Percentiles rank a stretch among this genome's conserved stretches.
phyloP scores from a whole-genome alignment of 1,140 invertebrate species.

The Cydia strobilella region DNA sequence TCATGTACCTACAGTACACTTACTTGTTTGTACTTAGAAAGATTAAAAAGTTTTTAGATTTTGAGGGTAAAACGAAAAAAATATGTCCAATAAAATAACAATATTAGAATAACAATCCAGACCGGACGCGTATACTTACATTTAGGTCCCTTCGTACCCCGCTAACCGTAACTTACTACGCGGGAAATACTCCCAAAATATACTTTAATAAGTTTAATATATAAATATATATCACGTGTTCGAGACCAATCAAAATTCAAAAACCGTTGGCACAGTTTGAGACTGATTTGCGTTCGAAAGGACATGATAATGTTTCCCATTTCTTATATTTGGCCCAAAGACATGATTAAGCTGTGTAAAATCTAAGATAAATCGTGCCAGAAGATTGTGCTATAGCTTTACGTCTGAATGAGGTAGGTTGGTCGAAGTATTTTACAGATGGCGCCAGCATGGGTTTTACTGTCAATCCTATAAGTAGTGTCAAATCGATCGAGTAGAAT shows the following conservation, averaged over 20 bases:
- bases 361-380: neutral
- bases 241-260: conserved; percentile 7
- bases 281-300: neutral
- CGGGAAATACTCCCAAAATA: conserved; percentile 34
- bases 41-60: neutral
- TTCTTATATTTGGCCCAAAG: neutral
- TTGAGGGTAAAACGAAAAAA: neutral
- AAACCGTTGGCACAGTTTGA: conserved; percentile 25
- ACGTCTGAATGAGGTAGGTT: no score
- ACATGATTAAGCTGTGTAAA: neutral
- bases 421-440: no score
- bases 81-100: neutral
- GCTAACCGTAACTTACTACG: neutral
- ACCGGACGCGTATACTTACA: conserved; percentile 28
- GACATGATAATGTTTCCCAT: neutral
- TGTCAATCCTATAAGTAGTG: no score
- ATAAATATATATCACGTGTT: conserved; percentile 28
- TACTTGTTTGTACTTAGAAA: no score
- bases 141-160: conserved; percentile 23
- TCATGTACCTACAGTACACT: no score
- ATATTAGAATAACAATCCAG: conserved; percentile 7
- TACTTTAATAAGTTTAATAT: conserved; percentile 32
- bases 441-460: no score
- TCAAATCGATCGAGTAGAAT: no score
- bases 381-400: neutral